Conservation (phyloP, 2,113 vertebrate species). For the Ibidorhyncha struthersii region DNA sequence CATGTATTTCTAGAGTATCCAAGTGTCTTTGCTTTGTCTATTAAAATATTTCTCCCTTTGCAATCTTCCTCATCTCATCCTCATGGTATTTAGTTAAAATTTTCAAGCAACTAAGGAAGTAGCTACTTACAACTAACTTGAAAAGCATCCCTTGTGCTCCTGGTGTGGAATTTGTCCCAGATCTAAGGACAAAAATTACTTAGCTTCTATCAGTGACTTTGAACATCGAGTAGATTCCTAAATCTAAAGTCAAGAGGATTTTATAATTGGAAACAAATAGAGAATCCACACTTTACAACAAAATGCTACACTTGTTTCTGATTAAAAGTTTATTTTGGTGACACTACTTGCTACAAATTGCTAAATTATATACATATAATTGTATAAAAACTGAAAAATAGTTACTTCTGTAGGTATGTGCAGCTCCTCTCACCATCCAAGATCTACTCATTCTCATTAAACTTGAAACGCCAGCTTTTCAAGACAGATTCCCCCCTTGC, state of each 20-base stretch:
- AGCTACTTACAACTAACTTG: background rate
- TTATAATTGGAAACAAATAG: slow-evolving; percentile 18
- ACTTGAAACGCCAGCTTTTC: background rate
- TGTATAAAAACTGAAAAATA: background rate
- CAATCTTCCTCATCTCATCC: background rate
- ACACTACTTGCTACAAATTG: background rate
- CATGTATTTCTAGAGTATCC: background rate
- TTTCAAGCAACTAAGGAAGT: background rate
- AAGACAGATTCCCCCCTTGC: background rate
- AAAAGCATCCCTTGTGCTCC: background rate
- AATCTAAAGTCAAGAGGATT: slow-evolving; percentile 51
- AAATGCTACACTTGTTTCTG: slow-evolving; percentile 11
- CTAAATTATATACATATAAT: background rate
- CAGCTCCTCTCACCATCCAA: background rate
- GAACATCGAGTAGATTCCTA: slow-evolving; percentile 28
- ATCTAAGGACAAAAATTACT: slow-evolving; percentile 1
- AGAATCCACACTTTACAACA: background rate
- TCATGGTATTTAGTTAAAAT: background rate
- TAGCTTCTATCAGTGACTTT: background rate
- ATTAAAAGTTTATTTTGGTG: slow-evolving; percentile 19
- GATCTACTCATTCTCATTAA: background rate
- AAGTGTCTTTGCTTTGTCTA: background rate
- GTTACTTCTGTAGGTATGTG: background rate
- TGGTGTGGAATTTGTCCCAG: background rate
- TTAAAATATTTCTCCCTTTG: background rate